Base-by-base conservation (phyloP, 2,888 invertebrate genomes). In the Erebia ligea region DNA sequence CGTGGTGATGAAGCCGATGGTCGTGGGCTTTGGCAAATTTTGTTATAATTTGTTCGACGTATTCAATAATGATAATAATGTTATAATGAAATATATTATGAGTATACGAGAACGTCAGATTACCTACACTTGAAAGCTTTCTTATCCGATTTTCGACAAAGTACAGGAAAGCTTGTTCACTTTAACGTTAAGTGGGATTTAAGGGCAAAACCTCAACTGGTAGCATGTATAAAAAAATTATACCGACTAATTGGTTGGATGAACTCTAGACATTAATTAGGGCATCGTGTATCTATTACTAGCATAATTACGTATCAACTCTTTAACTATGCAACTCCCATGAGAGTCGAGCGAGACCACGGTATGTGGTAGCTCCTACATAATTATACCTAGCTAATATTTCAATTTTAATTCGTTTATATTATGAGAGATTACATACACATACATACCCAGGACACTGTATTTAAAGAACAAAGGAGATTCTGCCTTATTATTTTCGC, bases 71-170 rank as follows among this genome's bases (percentile, higher is more conserved):
- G n/a, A 9, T 40, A 40, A 1, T 40, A 3, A 17, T 58, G 9
- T 58, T 40, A 58, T 17, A 17, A 40, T 59, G 59, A 19, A 64
- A 54, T 19, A 54, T 54, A 19, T 10, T n/a, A 50, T 50, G 8
- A 8, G 2, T 45, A n/a, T 50, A 15, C n/a, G 19, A 4, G 19
- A 67, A 54, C 62, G 40, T 50, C n/a, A 58, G 66, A 67, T 54
- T 42, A 42, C 50, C 42, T 48, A 63, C 52, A 52, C 63, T 71
- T 54, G 59, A 67, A 63, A 68, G 66, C 42, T 69, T 67, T 54
- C 71, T 72, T 70, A 74, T 72, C 74, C 45, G 62, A 68, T 70
- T 74, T 73, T 72, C 68, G 69, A 63, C 66, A 40, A 54, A 52
- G 65, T 63, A 68, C 69, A 45, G 54, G 48, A 66, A 67, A 68